These are phyloP conservation scores for Zenarchopterus dispar DNA, from an alignment of 2,797 vertebrate genomes.

Conservation along the genomic window DNA sequence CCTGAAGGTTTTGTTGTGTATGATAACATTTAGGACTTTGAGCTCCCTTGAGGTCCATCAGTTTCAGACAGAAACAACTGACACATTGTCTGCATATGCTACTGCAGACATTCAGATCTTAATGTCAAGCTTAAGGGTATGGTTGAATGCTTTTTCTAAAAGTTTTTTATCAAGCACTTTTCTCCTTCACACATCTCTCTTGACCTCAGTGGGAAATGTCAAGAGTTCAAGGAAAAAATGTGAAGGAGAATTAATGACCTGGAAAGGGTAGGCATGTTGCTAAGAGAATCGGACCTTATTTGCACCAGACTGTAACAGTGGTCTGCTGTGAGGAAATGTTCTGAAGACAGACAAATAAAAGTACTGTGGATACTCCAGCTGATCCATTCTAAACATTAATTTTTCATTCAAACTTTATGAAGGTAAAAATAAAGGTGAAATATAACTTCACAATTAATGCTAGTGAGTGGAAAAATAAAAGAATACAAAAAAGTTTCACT, in stretches of 20 bases:
- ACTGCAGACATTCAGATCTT: conserved; percentile 5
- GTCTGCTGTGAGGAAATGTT: background rate
- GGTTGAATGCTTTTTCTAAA: background rate
- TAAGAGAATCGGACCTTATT: background rate
- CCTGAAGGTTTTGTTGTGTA: conserved; percentile 11
- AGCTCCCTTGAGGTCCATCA: conserved; percentile 62
- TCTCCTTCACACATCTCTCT: background rate
- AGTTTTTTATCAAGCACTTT: background rate
- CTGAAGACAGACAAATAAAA: background rate
- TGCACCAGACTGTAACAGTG: background rate
- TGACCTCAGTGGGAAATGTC: background rate
- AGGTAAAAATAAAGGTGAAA: too few relatives aligned
- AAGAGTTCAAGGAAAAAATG: background rate
- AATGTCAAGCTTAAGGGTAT: conserved; percentile 1
- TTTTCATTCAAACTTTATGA: too few relatives aligned
- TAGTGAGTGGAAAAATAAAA: too few relatives aligned
- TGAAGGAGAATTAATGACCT: background rate
- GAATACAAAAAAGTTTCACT: too few relatives aligned
- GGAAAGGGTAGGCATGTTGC: background rate
- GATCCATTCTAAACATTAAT: too few relatives aligned
- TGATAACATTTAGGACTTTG: conserved; percentile 10
- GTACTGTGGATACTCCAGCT: background rate
- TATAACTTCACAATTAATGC: too few relatives aligned
- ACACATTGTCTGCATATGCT: conserved; percentile 14
- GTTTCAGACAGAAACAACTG: conserved; percentile 26